Conservation (phyloP, 2,113 vertebrate genomes). For the Zosterops japonicus region DNA sequence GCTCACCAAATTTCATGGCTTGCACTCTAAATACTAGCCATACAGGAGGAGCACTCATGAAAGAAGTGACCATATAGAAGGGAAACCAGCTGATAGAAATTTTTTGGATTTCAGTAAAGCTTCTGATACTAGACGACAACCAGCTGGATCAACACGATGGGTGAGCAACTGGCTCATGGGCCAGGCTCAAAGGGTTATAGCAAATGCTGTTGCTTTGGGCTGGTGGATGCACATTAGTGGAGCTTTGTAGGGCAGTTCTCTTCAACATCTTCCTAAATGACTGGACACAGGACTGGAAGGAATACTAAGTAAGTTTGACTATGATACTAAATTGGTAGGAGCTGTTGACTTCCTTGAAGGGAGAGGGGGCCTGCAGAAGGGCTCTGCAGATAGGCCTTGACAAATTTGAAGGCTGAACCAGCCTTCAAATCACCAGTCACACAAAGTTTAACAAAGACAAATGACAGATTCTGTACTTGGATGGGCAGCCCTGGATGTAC, state of each 20-base stretch:
- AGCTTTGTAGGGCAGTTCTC: background rate
- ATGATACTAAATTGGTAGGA: background rate
- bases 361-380: background rate
- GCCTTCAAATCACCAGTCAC: background rate
- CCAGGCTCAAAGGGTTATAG: accelerated
- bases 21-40: background rate
- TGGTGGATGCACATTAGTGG: background rate
- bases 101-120: background rate
- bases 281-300: background rate
- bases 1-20: background rate
- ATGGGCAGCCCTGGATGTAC: background rate
- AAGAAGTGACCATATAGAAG: background rate
- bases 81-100: background rate
- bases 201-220: background rate
- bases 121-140: background rate
- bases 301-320: background rate
- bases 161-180: background rate
- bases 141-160: background rate
- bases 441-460: background rate
- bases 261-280: background rate
- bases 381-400: background rate
- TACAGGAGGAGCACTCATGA: background rate
- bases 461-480: background rate
- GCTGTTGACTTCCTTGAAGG: background rate
- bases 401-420: background rate